Evolutionary conservation across 1,140 invertebrate species (phyloP), one percentile per base, ranked within the genome.

Genomic region (Diprion similis): DNA sequence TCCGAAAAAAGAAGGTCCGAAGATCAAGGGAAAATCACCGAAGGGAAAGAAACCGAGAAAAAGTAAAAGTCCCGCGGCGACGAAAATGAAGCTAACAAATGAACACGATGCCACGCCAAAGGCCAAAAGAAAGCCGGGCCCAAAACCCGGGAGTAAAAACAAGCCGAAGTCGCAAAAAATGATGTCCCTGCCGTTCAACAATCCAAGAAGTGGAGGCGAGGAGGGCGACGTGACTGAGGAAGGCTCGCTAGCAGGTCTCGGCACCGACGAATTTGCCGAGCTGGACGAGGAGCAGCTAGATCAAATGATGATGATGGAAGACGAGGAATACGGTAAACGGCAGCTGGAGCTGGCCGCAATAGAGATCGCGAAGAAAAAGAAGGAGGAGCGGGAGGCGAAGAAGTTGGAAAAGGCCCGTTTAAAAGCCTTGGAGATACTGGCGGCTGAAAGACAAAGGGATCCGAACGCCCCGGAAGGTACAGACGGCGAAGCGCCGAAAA

Each of bases 291-390:
- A 91, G 66, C 89, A 90, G 48, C 84, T 91, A 17, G 90, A 90
- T 2, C 88, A 89, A 71, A 88, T 89, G 84, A 88, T 89, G 84
- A 91, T 91, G 90, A 91, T 92, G 81, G 89, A 90, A 73, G 90
- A 92, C 76, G 90, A 92, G 80, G 90, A 92, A 74, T 91, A 90
- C 37, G 90, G 89, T 1, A 88, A 89, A 64, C 86, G 89, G 0
- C 90, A 91, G 64, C 78, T 91, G 0, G 89, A 92, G 37, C 67
- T 91, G 0, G 89, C 88, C 0, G 87, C 88, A 0, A 84, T 88
- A 8, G 90, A 86, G 67, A 89, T 90, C n/a, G 90, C 90, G 37
- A 91, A 90, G 67, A 91, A 91, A 48, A 89, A 89, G 66, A 90
- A 89, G 72, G 84, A 90, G 47, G 91, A 91, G 48, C 84, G 90